Evolutionary conservation across 35 echinoderm and acorn worm genomes (phyloP), one percentile per base, ranked within the genome.

Genomic region (Heliocidaris erythrogramma): DNA sequence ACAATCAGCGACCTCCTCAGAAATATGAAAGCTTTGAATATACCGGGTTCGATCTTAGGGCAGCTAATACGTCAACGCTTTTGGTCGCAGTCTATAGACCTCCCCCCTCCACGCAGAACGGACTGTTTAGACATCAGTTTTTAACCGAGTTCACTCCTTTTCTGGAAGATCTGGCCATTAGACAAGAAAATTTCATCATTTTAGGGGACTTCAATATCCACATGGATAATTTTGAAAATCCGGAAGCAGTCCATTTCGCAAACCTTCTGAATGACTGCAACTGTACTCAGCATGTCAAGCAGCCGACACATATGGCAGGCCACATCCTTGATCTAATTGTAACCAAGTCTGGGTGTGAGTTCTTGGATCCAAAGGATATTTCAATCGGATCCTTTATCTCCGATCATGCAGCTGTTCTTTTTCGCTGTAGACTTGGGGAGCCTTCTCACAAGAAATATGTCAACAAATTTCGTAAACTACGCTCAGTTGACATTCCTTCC

Each of bases 141-240:
- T 71, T 71, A 71, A 71, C 61, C 24, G 61, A 71, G 11, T 71
- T 71, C 61, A 71, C 61, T 24, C 61, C 61, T 71, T 71, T 71
- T 71, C 61, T 24, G 24, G 61, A 71, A 71, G 61, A 71, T 71
- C 61, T 71, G 11, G 61, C 24, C 61, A 71, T 24, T 71, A 71
- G 61, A 71, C 61, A 71, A 24, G 61, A 71, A 13, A 92, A 48
- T 48, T 48, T 92, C 90, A n/a, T n/a, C n/a, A n/a, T n/a, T n/a
- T n/a, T n/a, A n/a, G n/a, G n/a, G n/a, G n/a, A n/a, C n/a, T n/a
- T 92, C 47, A 92, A 92, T 50, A 92, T 92, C 48, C 90, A 92
- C 90, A 92, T 92, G 90, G 90, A 92, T 92, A 48, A 42, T 12
- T 47, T 48, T 92, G 90, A 48, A 9, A 48, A 92, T 48, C 30